Evolutionary conservation across 2,888 invertebrate species (phyloP), one percentile per base, ranked within the genome.

Genomic region (Caenorhabditis zanzibari): DNA sequence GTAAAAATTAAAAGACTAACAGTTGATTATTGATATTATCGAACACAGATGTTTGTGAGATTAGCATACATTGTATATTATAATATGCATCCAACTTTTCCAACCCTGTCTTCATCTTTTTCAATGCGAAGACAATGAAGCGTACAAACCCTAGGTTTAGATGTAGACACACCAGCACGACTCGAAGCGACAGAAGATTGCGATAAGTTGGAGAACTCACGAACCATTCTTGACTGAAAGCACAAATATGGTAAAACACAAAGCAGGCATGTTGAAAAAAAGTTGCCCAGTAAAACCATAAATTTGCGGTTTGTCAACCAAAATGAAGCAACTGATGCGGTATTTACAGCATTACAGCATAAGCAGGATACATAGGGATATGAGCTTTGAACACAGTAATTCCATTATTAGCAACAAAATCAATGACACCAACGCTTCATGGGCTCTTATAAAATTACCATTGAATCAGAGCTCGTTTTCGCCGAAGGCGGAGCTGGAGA

Each of bases 161-260:
- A 47, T 58, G 77, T 56, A 38, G 82, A 63, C 10, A 61, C 72
- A 69, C 79, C 74, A 74, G 69, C 64, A 74, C 83, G 79, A 76
- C 63, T 73, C 19, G 85, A 81, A 69, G 84, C 81, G 54, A 77
- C 81, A 49, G 84, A 85, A 44, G 81, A 81, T 54, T 83, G 83
- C 32, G 85, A 83, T 19, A 85, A 28, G 38, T 77, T 83, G 56
- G 85, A 85, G 49, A 72, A 61, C 61, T 85, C 85, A 47, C 85
- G 85, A 26, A 76, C 73, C 85, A 86, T 81, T 83, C 71, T 74
- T 22, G 81, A 81, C 81, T 86, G 81, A 81, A 83, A 85, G 35
- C 32, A 22, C 54, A 24, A 72, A 38, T 59, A 58, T 69, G 19
- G 14, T 14, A 26, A 54, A 54, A 32, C 63, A 59, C 47, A 22